Percentiles rank a stretch among this genome's conserved stretches.
Conservation (phyloP, 2,797 vertebrate genomes). For the Typhlichthys subterraneus region DNA sequence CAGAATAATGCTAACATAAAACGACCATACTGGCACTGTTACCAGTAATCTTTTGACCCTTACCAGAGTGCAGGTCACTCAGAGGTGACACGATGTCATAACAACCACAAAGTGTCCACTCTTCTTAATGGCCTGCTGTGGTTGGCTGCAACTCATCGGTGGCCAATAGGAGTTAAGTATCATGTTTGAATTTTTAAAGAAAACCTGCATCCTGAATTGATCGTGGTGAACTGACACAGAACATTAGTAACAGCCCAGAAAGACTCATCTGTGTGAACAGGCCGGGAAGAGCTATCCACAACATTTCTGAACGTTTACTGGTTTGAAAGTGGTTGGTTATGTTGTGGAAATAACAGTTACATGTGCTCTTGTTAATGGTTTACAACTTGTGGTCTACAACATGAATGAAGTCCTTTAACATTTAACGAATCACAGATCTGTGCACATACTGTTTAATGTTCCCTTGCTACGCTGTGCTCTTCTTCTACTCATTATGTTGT, state of each 20-base stretch:
- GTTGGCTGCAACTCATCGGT: conserved; percentile 31
- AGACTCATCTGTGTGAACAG: not conserved
- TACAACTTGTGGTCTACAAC: conserved; percentile 21
- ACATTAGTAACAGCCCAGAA: not conserved
- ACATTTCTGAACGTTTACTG: not conserved
- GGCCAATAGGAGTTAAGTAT: conserved; percentile 30
- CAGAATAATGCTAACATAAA: no score
- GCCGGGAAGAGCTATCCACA: not conserved
- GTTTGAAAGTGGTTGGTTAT: conserved; percentile 11
- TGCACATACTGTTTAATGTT: no score
- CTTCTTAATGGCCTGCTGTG: conserved; percentile 25
- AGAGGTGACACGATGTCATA: conserved; percentile 19
- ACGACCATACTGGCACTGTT: no score
- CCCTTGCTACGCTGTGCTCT: no score
- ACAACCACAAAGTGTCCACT: conserved; percentile 30
- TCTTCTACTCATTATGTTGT: no score
- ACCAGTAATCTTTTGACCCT: conserved; percentile 51
- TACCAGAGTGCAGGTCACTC: conserved; percentile 30
- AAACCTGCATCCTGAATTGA: conserved; percentile 27
- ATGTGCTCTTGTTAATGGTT: conserved; percentile 21
- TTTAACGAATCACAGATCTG: conserved; percentile 6
- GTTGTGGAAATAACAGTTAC: conserved; percentile 3
- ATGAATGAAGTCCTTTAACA: not conserved
- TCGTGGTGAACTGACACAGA: conserved; percentile 17
- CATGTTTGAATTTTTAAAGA: conserved; percentile 5